A percentile compares a stretch with the other conserved stretches of the same genome.
Conservation (phyloP, 1,140 invertebrate genomes). For the Drosophila azteca region DNA sequence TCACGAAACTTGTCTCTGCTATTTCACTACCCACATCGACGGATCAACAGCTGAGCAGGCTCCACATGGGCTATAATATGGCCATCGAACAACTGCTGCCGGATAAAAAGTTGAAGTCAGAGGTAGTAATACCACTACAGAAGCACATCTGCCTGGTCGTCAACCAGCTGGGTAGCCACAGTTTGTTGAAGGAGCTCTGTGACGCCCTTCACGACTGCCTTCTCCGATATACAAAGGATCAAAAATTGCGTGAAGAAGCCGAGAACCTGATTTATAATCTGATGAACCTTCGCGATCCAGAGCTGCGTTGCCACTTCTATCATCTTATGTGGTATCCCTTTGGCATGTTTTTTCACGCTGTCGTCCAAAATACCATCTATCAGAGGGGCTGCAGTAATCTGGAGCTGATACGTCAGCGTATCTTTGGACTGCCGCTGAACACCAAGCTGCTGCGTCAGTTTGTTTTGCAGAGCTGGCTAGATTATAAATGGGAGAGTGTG, state of each 20-base stretch:
- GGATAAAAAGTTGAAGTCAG: background rate
- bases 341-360: constrained; percentile 53
- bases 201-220: constrained; percentile 54
- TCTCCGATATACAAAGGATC: constrained; percentile 27
- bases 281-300: constrained; percentile 38
- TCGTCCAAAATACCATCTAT: constrained; percentile 59
- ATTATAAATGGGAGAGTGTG: background rate
- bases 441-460: constrained; percentile 52
- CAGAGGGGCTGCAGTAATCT: constrained; percentile 47
- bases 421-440: constrained; percentile 67
- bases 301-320: constrained; percentile 25
- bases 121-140: constrained; percentile 22
- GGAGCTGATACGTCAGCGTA: constrained; percentile 39
- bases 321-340: constrained; percentile 29
- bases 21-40: background rate
- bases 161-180: constrained; percentile 49
- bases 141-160: constrained; percentile 45
- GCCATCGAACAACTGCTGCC: constrained; percentile 31
- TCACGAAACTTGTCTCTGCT: constrained; percentile 1
- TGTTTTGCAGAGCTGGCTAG: constrained; percentile 28
- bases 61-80: constrained; percentile 35
- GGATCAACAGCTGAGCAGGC: constrained; percentile 5
- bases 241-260: constrained; percentile 33
- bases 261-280: constrained; percentile 47
- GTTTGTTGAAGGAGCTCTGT: constrained; percentile 42